Evolutionary conservation across 23 tunicate genomes (phyloP), one percentile per base, ranked within the genome.

Genomic region (Trididemnum nubilum): DNA sequence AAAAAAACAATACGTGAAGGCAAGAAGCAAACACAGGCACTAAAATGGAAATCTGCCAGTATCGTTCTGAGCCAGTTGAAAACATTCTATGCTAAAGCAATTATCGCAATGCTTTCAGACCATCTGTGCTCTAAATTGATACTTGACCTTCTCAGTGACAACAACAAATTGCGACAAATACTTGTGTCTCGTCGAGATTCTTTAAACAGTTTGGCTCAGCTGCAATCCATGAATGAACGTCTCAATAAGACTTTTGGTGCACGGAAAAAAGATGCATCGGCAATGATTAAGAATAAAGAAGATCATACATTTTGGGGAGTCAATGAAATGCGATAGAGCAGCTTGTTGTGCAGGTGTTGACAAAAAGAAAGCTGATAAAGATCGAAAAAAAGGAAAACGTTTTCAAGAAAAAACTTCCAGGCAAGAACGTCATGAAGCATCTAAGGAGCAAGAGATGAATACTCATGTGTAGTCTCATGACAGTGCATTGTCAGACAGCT

Each of bases 91-190:
- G 69, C 29, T 61, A 22, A 61, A 61, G 69, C 69, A 61, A 61
- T 9, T 22, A 61, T 61, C 30, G 24, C 69, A 9, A 61, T 22
- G 24, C 69, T 61, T 61, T 9, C 69, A 22, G 24, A 61, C 69
- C 69, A 22, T n/a, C 23, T 9, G 30, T 61, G 69, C 69, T 61
- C 5, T 24, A 22, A 61, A 61, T 25, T 61, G 30, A 61, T 61
- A 61, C 69, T 61, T 61, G 24, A 22, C 69, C 69, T 61, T 61
- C 69, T 61, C 30, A 61, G 22, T 22, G 69, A 61, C 69, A 61
- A 61, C 22, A 61, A 61, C 69, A 61, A 61, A 61, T 61, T 61
- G 69, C 69, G 69, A 22, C 69, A 61, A 61, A 61, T 61, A 61
- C 69, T 24, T 22, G 57, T 50, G 5, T 61, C 69, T 61, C 69